These are phyloP conservation scores for Erynnis tages DNA, from an alignment of 2,888 invertebrate genomes.

Conservation along the genomic window DNA sequence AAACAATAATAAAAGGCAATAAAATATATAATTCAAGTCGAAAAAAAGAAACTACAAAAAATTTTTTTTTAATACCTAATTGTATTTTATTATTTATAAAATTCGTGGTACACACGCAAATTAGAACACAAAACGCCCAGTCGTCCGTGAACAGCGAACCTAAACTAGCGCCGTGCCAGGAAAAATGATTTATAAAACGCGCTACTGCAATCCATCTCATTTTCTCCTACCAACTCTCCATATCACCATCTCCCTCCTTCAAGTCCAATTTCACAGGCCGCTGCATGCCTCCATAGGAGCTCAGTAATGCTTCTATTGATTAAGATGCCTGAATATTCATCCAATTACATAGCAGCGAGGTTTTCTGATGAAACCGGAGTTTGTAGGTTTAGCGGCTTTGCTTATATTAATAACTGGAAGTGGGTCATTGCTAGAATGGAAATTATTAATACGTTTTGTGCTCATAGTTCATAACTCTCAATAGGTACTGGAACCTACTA, in stretches of 20 bases:
- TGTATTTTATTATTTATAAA: too few relatives aligned
- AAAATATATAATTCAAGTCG: too few relatives aligned
- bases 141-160: slow-evolving; percentile 48
- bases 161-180: slow-evolving; percentile 64
- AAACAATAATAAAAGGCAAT: too few relatives aligned
- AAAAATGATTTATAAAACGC: slow-evolving; percentile 79
- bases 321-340: slow-evolving; percentile 80
- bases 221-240: slow-evolving; percentile 36
- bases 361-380: slow-evolving; percentile 60
- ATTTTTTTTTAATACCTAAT: too few relatives aligned
- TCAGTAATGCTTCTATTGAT: slow-evolving; percentile 76
- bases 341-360: slow-evolving; percentile 71
- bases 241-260: slow-evolving; percentile 54
- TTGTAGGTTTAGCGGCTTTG: slow-evolving; percentile 31
- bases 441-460: not conserved
- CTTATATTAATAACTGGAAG: slow-evolving; percentile 17
- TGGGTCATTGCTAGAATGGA: slow-evolving; percentile 4
- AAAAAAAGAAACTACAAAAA: too few relatives aligned
- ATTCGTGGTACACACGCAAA: too few relatives aligned
- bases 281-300: slow-evolving; percentile 67
- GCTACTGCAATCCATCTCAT: slow-evolving; percentile 46
- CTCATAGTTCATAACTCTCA: too few relatives aligned
- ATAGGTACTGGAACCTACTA: too few relatives aligned
- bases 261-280: slow-evolving; percentile 79
- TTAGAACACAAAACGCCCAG: not conserved